These are phyloP conservation scores for Ooceraea biroi DNA, from an alignment of 1,140 invertebrate species.

Conservation along the genomic window DNA sequence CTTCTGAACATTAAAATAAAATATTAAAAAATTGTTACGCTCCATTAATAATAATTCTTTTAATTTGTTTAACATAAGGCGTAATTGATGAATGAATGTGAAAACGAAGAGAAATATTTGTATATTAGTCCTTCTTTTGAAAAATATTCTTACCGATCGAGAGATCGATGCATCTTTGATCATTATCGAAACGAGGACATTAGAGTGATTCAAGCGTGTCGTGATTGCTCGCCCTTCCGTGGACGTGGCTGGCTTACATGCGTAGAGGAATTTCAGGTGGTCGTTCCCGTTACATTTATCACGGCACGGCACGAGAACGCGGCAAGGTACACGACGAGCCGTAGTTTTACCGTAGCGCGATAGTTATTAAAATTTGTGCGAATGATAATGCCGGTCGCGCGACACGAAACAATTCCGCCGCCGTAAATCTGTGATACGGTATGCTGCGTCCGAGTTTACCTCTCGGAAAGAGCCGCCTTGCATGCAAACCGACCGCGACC, in stretches of 20 bases:
- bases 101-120: too few relatives aligned
- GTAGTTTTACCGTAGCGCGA: conserved; percentile 13
- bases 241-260: conserved; percentile 3
- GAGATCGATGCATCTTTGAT: neutral
- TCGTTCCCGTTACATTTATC: conserved; percentile 47
- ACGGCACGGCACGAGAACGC: conserved; percentile 24
- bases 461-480: conserved; percentile 2
- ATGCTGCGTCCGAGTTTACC: conserved; percentile 12
- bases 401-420: conserved; percentile 39
- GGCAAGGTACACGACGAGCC: conserved; percentile 8
- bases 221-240: conserved; percentile 6
- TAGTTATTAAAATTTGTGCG: conserved; percentile 49
- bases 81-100: too few relatives aligned
- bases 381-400: conserved; percentile 26
- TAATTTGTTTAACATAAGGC: too few relatives aligned
- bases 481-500: neutral
- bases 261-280: conserved; percentile 36
- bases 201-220: neutral
- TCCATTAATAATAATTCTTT: too few relatives aligned
- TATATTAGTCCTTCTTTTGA: too few relatives aligned
- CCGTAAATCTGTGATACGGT: neutral
- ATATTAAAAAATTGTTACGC: neutral
- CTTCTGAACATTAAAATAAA: neutral
- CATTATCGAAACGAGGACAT: neutral
- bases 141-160: neutral